Evolutionary conservation across 2,797 vertebrate genomes (phyloP).

Genomic region (Scarus forsteni): DNA sequence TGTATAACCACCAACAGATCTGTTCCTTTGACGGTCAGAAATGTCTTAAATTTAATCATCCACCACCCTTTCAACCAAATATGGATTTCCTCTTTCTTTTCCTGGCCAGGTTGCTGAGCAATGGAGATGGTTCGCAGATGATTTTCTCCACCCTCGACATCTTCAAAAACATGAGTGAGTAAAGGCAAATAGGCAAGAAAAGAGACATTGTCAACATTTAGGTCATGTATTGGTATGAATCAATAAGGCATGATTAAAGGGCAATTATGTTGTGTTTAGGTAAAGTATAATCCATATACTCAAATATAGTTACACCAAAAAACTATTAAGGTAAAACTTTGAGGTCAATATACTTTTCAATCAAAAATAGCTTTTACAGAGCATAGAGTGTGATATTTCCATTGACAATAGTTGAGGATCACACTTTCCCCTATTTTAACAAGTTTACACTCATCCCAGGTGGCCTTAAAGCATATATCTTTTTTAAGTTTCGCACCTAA

Average conservation of each 20-base stretch:
- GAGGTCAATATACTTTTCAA: too few relatives aligned
- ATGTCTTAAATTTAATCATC: conserved; percentile 1
- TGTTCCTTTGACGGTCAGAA: conserved; percentile 1
- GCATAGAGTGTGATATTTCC: too few relatives aligned
- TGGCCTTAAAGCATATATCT: too few relatives aligned
- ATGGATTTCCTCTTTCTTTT: conserved; percentile 6
- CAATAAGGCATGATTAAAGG: not conserved
- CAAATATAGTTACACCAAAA: too few relatives aligned
- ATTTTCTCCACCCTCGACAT: conserved; percentile 77
- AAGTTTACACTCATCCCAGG: too few relatives aligned
- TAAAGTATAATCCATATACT: too few relatives aligned
- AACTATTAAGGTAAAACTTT: too few relatives aligned
- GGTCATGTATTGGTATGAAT: too few relatives aligned
- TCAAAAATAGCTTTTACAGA: too few relatives aligned
- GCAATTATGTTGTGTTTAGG: not conserved
- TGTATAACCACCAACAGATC: not conserved
- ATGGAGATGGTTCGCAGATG: conserved; percentile 63
- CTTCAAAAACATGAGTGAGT: conserved; percentile 82
- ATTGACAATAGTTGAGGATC: too few relatives aligned
- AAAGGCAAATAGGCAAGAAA: conserved; percentile 1
- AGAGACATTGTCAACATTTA: not conserved
- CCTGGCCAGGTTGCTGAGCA: conserved; percentile 71
- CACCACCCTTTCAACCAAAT: conserved; percentile 8
- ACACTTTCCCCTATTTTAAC: too few relatives aligned
- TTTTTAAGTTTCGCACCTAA: too few relatives aligned